Base-by-base conservation (phyloP, 2,888 invertebrate species). In the Volucella inflata region DNA sequence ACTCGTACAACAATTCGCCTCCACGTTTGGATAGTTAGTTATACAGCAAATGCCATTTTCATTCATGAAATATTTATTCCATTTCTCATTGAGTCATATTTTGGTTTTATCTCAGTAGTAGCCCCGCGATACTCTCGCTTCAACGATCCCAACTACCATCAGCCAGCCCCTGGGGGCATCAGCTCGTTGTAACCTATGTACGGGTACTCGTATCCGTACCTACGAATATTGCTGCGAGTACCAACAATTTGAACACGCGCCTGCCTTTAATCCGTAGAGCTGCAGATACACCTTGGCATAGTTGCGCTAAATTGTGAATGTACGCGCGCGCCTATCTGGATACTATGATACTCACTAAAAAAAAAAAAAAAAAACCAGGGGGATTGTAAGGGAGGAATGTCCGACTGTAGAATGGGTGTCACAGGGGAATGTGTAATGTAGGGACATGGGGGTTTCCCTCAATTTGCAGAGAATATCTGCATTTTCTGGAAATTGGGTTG, bases 11-110 rank as follows among this genome's bases (percentile, higher is more conserved):
- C 30, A 30, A 6, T 30, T 38, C 71, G 14, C 40, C 42, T 36
- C n/a, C 10, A 50, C 21, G 42, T 21, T 64, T 8, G 40, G 11
- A 11, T 48, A 21, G 46, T 8, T 48, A 21, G 46, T 8, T 11
- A 42, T 40, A 48, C 42, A 53, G 2, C 64, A 51, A 62, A 53
- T 51, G 74, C 40, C 74, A 16, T 70, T 79, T 84, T 84, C 83
- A 84, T 84, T 84, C 83, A 84, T 84, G 70, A 84, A 84, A 74
- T 68, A 79, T 84, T 48, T 76, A 53, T 77, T 79, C 68, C 59
- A 74, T 77, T 76, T 71, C 81, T 68, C 78, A 83, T 79, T 84
- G 83, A 79, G 83, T 79, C 83, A 84, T 84, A 75, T 64, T 72
- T 72, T 77, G 76, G 76, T 78, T 79, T 79, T 78, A 65, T 74